Evolutionary conservation across 2,888 invertebrate species (phyloP).

Genomic region (Poecilobothrus nobilitatus): DNA sequence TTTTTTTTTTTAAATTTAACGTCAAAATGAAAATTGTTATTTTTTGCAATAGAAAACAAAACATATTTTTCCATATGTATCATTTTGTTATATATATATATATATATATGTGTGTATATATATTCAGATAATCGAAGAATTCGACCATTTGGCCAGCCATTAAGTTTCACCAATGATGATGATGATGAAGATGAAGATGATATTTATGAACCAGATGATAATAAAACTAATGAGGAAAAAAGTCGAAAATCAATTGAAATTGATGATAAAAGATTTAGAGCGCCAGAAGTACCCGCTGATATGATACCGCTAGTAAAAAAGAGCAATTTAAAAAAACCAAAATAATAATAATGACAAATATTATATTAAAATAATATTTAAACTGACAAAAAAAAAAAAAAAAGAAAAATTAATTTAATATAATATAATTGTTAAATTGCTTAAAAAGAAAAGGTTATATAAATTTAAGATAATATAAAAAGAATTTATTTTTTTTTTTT

Average conservation of each 20-base stretch:
- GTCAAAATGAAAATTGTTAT: too few species aligned
- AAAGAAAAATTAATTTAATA: too few species aligned
- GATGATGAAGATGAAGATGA: neutral
- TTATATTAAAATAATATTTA: too few species aligned
- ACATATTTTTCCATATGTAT: neutral
- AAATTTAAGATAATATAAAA: too few species aligned
- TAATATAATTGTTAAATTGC: too few species aligned
- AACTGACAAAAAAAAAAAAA: too few species aligned
- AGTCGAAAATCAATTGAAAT: neutral
- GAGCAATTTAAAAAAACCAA: neutral
- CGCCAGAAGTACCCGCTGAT: neutral
- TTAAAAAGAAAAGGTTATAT: too few species aligned
- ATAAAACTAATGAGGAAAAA: neutral
- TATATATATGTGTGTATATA: too few species aligned
- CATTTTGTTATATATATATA: neutral
- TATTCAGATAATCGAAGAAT: neutral
- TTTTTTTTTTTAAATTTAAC: too few species aligned
- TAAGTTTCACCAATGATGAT: constrained; percentile 39
- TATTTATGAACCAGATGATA: neutral
- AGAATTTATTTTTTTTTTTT: too few species aligned
- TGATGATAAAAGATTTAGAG: neutral
- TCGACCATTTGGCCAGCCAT: constrained; percentile 69
- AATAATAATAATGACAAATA: neutral
- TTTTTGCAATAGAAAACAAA: neutral
- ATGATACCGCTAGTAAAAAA: neutral